phyloP scores from a whole-genome alignment of 2,888 invertebrate species.

The Petrolisthes manimaculis region DNA sequence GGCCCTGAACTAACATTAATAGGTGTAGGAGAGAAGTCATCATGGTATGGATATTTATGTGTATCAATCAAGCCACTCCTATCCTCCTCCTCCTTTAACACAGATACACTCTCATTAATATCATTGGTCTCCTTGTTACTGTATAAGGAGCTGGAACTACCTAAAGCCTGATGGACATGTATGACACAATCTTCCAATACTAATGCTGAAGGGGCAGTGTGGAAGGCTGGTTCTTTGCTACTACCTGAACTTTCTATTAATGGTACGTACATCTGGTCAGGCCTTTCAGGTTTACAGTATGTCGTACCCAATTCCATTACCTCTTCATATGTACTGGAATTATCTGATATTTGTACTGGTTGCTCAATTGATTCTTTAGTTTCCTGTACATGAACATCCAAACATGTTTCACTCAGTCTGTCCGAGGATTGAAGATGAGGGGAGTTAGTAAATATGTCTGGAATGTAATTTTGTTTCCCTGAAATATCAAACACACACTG shows the following conservation, averaged over 20 bases:
- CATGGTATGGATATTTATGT: constrained; percentile 24
- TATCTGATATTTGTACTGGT: not conserved
- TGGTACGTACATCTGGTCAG: not conserved
- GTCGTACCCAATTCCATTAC: too few relatives aligned
- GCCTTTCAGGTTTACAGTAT: too few relatives aligned
- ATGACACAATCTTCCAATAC: constrained; percentile 34
- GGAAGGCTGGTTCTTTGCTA: not conserved
- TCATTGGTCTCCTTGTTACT: constrained; percentile 11
- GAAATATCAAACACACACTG: not conserved
- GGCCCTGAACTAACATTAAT: not conserved
- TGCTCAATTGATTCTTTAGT: not conserved
- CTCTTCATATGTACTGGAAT: not conserved
- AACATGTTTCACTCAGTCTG: not conserved
- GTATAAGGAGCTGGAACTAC: constrained; percentile 16
- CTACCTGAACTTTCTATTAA: not conserved
- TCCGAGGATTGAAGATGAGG: not conserved
- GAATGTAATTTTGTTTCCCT: not conserved
- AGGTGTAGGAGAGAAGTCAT: constrained; percentile 30
- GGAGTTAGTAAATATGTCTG: not conserved
- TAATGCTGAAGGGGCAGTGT: not conserved
- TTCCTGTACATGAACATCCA: not conserved
- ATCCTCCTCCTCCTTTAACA: constrained; percentile 34
- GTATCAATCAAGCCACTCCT: not conserved
- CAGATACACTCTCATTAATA: constrained; percentile 14
- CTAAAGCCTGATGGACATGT: constrained; percentile 15